Evolutionary conservation across 2,113 vertebrate species (phyloP).

Genomic region (Calypte anna): DNA sequence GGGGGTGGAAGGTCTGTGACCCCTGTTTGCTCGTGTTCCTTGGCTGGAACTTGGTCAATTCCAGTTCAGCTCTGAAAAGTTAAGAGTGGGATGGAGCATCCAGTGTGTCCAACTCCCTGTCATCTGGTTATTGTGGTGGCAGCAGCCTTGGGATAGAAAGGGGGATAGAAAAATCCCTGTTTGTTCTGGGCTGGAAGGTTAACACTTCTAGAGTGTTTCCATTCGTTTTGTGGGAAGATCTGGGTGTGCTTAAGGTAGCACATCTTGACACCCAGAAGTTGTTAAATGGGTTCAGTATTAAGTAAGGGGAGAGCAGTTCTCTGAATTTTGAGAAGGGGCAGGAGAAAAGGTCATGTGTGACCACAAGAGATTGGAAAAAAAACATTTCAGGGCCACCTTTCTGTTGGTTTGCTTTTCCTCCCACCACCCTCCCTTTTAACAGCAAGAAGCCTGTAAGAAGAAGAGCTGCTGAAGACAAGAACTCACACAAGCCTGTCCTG

Average conservation of each 20-base stretch:
- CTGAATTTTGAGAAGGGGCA: not conserved
- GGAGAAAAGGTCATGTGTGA: not conserved
- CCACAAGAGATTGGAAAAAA: not conserved
- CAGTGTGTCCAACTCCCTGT: not conserved
- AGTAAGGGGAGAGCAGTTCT: not conserved
- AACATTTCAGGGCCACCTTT: not conserved
- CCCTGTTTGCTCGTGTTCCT: not conserved
- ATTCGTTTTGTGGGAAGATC: not conserved
- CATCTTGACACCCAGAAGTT: not conserved
- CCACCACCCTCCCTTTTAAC: not conserved
- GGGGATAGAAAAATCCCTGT: not conserved
- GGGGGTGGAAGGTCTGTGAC: accelerated
- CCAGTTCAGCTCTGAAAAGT: not conserved
- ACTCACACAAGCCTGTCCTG: not conserved
- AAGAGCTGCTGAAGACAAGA: not conserved
- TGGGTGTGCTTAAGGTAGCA: not conserved
- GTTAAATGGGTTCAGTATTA: not conserved
- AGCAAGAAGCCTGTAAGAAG: not conserved
- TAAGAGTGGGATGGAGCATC: not conserved
- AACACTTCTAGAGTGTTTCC: no score
- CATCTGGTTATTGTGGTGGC: not conserved
- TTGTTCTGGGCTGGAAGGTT: not conserved
- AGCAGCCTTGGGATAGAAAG: not conserved
- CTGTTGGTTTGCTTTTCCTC: not conserved
- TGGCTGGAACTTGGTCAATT: not conserved